These are phyloP conservation scores for Luperina testacea DNA, from an alignment of 2,888 invertebrate genomes.

Conservation along the genomic window DNA sequence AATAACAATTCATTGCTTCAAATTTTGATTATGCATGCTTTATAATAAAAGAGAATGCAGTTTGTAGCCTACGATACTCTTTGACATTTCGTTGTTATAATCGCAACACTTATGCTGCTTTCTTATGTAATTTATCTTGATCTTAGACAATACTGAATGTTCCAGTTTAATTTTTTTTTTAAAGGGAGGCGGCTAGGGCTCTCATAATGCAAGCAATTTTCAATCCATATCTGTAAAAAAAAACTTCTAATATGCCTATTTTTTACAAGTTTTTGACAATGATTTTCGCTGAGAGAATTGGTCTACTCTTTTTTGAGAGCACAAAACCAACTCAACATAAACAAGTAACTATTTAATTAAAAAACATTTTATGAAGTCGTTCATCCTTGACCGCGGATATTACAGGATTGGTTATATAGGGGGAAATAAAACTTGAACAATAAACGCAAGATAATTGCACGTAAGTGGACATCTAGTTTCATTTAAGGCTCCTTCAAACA, in stretches of 20 bases:
- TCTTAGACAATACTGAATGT: background rate
- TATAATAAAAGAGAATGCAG: constrained; percentile 6
- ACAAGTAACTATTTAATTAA: background rate
- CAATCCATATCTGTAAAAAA: too few species aligned
- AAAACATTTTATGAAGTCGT: background rate
- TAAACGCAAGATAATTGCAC: constrained; percentile 7
- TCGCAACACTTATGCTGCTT: background rate
- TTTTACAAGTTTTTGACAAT: too few species aligned
- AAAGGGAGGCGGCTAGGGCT: background rate
- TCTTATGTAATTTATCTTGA: constrained; percentile 11
- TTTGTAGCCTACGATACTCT: constrained; percentile 3
- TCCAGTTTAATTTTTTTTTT: background rate
- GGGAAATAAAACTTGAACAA: constrained; percentile 36
- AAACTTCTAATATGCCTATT: too few species aligned
- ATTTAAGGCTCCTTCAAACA: too few species aligned
- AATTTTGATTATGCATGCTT: constrained; percentile 15
- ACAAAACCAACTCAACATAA: background rate
- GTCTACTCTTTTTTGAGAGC: background rate
- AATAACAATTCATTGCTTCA: constrained; percentile 8
- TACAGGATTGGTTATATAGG: background rate
- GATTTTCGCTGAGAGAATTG: background rate
- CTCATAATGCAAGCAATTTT: too few species aligned
- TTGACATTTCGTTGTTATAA: constrained; percentile 16
- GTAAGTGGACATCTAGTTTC: background rate
- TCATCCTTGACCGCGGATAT: constrained; percentile 24